These are phyloP conservation scores for Neosilurus hyrtlii DNA, from an alignment of 2,797 vertebrate species.

Conservation along the genomic window DNA sequence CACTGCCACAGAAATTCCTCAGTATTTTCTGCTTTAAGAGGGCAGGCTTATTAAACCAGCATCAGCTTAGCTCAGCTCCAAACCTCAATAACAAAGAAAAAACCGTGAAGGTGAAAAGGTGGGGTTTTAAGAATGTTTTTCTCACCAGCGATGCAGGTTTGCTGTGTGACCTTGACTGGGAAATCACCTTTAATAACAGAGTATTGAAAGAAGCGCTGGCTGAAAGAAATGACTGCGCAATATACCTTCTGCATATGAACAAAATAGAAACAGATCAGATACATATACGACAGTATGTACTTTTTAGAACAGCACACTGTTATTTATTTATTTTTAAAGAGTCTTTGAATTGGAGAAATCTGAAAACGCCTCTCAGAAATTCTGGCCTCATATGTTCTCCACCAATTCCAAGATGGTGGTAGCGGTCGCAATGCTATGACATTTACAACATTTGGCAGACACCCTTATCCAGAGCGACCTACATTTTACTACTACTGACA, in stretches of 20 bases:
- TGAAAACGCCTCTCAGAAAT: neutral
- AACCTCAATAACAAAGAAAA: slow-evolving; percentile 62
- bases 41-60: neutral
- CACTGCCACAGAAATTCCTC: neutral
- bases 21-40: neutral
- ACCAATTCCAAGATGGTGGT: neutral
- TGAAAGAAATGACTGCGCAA: neutral
- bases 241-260: too few species aligned
- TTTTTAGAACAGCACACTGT: neutral
- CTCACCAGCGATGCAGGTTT: neutral
- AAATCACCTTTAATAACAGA: too few species aligned
- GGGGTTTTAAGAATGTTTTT: neutral
- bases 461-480: too few species aligned
- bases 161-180: neutral
- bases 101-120: neutral
- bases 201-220: neutral
- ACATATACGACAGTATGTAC: neutral
- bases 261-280: neutral
- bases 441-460: too few species aligned
- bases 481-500: too few species aligned
- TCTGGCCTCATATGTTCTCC: neutral
- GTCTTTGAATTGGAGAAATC: neutral
- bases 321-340: too few species aligned
- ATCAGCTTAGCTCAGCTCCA: slow-evolving; percentile 7
- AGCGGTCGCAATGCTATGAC: neutral